Evolutionary conservation across 23 tunicate species (phyloP).

Genomic region (Oikopleura vanhoeffeni): DNA sequence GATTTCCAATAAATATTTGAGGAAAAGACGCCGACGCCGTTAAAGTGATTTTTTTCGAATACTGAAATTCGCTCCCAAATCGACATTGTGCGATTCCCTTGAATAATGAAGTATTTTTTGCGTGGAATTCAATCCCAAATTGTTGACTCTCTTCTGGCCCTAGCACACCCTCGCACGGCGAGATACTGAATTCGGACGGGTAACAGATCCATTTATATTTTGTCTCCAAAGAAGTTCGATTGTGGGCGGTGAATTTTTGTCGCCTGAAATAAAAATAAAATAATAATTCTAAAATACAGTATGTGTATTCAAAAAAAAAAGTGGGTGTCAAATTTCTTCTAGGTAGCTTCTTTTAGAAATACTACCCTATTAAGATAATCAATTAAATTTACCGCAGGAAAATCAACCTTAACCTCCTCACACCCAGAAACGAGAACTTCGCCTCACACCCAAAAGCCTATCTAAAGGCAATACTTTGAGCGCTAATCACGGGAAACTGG

Average conservation of each 20-base stretch:
- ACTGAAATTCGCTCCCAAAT: neutral
- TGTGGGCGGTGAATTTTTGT: neutral
- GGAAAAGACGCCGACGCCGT: neutral
- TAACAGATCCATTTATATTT: neutral
- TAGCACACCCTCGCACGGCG: neutral
- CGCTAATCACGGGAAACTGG: no score
- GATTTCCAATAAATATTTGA: neutral
- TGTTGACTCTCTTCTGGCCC: neutral
- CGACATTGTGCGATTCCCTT: neutral
- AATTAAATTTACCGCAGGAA: no score
- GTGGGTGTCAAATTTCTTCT: no score
- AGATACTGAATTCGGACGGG: neutral
- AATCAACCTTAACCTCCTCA: no score
- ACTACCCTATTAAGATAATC: no score
- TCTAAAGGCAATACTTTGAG: no score
- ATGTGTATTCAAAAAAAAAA: no score
- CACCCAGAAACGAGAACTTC: no score
- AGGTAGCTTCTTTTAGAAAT: no score
- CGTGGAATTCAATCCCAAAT: neutral
- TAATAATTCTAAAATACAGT: no score
- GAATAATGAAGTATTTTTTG: neutral
- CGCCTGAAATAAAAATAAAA: neutral
- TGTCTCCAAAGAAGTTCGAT: conserved; percentile 4
- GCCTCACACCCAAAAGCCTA: no score
- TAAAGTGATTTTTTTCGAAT: neutral